Percentiles rank a stretch among this genome's conserved stretches.
phyloP scores from a whole-genome alignment of 2,797 vertebrate species.

The Leptoclinus maculatus region DNA sequence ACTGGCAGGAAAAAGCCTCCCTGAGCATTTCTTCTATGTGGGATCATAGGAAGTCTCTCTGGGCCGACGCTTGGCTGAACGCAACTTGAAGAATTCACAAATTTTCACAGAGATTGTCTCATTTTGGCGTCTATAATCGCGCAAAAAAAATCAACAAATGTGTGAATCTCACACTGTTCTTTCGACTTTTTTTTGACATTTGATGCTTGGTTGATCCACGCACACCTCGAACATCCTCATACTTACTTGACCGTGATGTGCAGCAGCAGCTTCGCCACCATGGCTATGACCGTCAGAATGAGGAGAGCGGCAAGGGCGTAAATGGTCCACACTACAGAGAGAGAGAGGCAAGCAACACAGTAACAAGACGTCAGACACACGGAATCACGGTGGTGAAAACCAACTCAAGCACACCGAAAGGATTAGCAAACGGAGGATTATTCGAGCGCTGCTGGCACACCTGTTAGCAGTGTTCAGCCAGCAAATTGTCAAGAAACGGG shows the following conservation, averaged over 20 bases:
- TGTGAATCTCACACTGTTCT: background rate
- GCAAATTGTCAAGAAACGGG: conserved; percentile 47
- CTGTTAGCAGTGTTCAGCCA: conserved; percentile 57
- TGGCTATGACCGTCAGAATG: conserved; percentile 91
- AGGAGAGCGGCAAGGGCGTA: conserved; percentile 93
- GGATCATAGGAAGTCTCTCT: background rate
- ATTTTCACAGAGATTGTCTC: background rate
- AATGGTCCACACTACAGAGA: conserved; percentile 92
- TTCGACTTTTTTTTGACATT: conserved; percentile 1
- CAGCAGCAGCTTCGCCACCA: conserved; percentile 93
- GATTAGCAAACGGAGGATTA: conserved; percentile 41
- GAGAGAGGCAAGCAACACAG: conserved; percentile 40
- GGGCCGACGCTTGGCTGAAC: background rate
- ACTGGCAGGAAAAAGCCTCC: background rate
- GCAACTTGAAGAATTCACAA: background rate
- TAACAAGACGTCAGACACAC: conserved; percentile 43
- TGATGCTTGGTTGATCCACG: background rate
- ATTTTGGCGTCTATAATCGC: background rate
- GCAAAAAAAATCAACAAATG: background rate
- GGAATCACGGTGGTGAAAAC: conserved; percentile 15
- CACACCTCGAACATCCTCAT: background rate
- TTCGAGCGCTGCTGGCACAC: conserved; percentile 43
- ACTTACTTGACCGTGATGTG: conserved; percentile 95
- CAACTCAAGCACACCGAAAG: conserved; percentile 47
- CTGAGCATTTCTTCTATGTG: background rate